These are phyloP conservation scores for Caenorhabditis afra DNA, from an alignment of 2,888 invertebrate species.

Conservation along the genomic window DNA sequence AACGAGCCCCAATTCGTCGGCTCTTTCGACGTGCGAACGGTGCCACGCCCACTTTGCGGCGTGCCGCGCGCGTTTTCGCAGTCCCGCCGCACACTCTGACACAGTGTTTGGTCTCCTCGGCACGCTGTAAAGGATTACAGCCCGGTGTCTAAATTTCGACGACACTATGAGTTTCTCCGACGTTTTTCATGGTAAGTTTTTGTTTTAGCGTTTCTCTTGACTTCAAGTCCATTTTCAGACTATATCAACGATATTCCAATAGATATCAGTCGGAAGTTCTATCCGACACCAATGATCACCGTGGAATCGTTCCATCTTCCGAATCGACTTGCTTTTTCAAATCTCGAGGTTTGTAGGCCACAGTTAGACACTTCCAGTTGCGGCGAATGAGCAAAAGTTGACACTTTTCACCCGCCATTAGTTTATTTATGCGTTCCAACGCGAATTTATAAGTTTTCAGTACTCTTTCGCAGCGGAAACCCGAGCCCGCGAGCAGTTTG, in stretches of 20 bases:
- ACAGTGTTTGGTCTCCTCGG: no score
- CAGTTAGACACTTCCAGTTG: no score
- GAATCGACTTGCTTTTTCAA: conserved; percentile 20
- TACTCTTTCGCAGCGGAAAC: conserved; percentile 65
- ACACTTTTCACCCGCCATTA: no score
- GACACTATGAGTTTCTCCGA: conserved; percentile 55
- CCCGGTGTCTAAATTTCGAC: background rate
- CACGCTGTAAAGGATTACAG: no score
- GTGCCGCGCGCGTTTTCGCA: conserved; percentile 27
- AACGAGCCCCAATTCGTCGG: conserved; percentile 95
- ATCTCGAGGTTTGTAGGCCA: no score
- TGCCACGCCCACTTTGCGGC: conserved; percentile 29
- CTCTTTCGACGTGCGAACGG: conserved; percentile 90
- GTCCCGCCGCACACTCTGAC: background rate
- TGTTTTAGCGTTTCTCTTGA: background rate
- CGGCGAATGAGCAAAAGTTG: no score
- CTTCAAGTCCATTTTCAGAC: conserved; percentile 27
- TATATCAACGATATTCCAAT: conserved; percentile 55
- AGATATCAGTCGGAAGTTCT: conserved; percentile 44
- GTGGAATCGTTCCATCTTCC: conserved; percentile 45
- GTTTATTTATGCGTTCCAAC: no score
- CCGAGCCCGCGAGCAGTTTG: conserved; percentile 65
- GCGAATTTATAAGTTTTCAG: conserved; percentile 46
- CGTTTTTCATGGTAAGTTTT: conserved; percentile 53
- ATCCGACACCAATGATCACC: conserved; percentile 38